Evolutionary conservation across 53 echinoderm and acorn worm genomes (phyloP).

Genomic region (Holothuria leucospilota): DNA sequence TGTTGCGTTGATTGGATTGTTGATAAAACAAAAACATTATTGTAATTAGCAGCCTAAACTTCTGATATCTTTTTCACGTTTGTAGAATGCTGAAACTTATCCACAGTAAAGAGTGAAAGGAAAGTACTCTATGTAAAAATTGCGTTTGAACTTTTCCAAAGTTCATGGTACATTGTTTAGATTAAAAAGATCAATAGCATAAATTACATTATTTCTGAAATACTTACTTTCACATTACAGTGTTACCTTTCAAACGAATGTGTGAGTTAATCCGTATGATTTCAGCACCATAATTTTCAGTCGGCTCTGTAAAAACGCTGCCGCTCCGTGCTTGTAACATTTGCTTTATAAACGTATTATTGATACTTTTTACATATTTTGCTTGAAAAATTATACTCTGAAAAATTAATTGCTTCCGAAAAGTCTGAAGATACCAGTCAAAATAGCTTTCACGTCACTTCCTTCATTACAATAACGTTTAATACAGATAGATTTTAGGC

Average conservation of each 20-base stretch:
- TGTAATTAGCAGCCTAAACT: too few relatives aligned
- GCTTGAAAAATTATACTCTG: neutral
- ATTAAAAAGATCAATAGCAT: conserved; percentile 1
- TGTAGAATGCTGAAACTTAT: neutral
- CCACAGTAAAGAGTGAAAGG: neutral
- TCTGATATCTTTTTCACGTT: neutral
- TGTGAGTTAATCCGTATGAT: neutral
- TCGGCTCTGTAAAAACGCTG: neutral
- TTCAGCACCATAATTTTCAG: neutral
- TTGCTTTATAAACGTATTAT: neutral
- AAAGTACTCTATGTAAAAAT: too few relatives aligned
- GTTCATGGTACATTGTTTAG: neutral
- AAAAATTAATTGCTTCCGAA: neutral
- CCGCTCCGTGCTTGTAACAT: neutral
- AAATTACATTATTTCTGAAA: neutral
- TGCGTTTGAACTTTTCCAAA: neutral
- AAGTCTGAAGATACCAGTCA: neutral
- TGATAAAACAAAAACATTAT: neutral
- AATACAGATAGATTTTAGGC: neutral
- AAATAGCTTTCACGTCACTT: neutral
- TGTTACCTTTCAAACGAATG: neutral
- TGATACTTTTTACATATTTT: neutral
- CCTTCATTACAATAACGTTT: neutral
- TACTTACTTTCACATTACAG: neutral
- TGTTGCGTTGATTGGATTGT: neutral